Conservation (phyloP, 2,113 vertebrate genomes). For the Peromyscus polionotus region DNA sequence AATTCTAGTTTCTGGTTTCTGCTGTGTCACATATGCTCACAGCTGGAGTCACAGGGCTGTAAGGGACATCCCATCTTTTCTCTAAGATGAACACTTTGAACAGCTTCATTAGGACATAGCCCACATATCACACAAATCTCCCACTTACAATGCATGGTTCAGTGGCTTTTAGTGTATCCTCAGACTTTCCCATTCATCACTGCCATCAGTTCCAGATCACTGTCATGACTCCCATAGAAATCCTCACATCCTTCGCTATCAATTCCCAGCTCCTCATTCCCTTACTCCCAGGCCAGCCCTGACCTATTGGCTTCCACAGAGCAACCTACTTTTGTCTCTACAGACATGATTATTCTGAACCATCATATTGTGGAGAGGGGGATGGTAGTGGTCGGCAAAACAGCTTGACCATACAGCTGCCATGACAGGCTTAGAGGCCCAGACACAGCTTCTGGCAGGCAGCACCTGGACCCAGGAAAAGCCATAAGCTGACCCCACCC, state of each 20-base stretch:
- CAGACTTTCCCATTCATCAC: not conserved
- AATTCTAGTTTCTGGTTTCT: not conserved
- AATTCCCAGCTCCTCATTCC: not conserved
- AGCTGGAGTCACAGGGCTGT: not conserved
- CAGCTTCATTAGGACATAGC: not conserved
- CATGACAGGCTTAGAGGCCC: too few relatives aligned
- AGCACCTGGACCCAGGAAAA: too few relatives aligned
- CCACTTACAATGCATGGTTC: not conserved
- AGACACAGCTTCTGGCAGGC: too few relatives aligned
- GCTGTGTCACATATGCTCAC: not conserved
- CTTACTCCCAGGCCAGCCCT: not conserved
- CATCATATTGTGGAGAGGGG: not conserved
- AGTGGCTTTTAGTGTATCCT: not conserved
- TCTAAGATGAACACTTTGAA: slow-evolving; percentile 1
- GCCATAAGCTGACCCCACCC: too few relatives aligned
- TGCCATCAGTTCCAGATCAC: not conserved
- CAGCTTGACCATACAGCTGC: too few relatives aligned
- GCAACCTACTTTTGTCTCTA: not conserved
- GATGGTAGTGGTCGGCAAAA: too few relatives aligned
- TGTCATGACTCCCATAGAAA: not conserved
- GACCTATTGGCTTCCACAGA: not conserved
- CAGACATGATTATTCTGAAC: not conserved
- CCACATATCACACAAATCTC: not conserved
- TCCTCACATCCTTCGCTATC: not conserved
- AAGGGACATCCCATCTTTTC: not conserved